Conservation (phyloP, 2,113 vertebrate species). For the Panthera tigris region DNA sequence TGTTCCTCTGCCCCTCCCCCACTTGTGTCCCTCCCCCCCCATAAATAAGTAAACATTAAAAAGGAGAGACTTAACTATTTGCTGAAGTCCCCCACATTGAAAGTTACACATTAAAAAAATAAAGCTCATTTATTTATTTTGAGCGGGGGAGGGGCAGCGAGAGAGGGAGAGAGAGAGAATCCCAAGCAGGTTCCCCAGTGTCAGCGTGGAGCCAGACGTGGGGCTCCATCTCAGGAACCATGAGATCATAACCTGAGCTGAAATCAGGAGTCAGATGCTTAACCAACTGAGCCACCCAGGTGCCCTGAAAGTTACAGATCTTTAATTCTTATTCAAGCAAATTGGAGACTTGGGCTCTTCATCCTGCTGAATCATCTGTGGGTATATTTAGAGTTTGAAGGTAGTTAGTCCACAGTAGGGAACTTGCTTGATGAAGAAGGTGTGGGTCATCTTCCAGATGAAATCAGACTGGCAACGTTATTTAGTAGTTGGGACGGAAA, state of each 20-base stretch:
- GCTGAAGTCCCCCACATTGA: not conserved
- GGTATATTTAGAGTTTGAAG: not conserved
- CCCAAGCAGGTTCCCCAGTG: no score
- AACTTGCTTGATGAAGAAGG: not conserved
- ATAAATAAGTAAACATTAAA: no score
- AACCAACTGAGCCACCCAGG: no score
- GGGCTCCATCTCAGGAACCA: no score
- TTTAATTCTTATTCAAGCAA: conserved; percentile 23
- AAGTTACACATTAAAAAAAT: not conserved
- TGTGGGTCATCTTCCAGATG: not conserved
- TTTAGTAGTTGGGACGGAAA: not conserved
- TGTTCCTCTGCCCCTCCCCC: no score
- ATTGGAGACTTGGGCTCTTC: not conserved
- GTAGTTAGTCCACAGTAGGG: not conserved
- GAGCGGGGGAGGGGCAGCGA: no score
- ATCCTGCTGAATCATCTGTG: not conserved
- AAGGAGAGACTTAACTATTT: not conserved
- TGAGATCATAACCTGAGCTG: no score
- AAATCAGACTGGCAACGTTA: not conserved
- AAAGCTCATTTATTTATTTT: no score
- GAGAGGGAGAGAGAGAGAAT: no score
- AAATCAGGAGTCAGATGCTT: no score
- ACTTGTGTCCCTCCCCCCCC: no score
- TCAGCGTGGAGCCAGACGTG: no score
- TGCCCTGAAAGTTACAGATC: not conserved